A percentile compares a stretch with the other conserved stretches of the same genome.
These are phyloP conservation scores for Rhinoraja longicauda DNA, from an alignment of 2,797 vertebrate genomes.

Conservation along the genomic window DNA sequence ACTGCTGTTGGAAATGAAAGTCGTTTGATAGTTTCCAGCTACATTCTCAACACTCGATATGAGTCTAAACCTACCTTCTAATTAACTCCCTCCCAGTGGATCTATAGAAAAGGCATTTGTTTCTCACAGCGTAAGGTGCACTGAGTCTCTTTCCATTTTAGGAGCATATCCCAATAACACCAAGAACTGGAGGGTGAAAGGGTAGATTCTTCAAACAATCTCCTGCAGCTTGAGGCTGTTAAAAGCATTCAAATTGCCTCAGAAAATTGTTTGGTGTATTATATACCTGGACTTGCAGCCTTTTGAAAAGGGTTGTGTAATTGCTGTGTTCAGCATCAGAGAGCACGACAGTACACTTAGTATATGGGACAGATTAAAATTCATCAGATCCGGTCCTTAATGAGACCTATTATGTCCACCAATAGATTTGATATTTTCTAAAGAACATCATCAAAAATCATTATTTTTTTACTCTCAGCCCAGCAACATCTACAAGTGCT, in stretches of 20 bases:
- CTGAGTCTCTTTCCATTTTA: too few species aligned
- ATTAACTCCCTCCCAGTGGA: neutral
- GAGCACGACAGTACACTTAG: slow-evolving; percentile 40
- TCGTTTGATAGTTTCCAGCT: neutral
- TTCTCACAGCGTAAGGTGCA: too few species aligned
- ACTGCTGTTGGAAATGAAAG: neutral
- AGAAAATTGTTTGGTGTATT: neutral
- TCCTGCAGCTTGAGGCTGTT: neutral
- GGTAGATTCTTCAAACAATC: neutral
- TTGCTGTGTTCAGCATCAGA: slow-evolving; percentile 41
- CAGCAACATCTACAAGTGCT: neutral
- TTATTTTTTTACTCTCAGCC: neutral
- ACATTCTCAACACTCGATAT: neutral
- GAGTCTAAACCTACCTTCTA: neutral
- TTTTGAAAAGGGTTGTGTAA: slow-evolving; percentile 32
- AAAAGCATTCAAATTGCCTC: slow-evolving; percentile 18
- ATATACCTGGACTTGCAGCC: neutral
- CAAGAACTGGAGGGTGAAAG: neutral
- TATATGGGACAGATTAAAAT: slow-evolving; percentile 40
- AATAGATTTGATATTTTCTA: slow-evolving; percentile 38
- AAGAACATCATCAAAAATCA: slow-evolving; percentile 1
- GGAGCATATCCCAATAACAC: neutral
- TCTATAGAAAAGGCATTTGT: neutral
- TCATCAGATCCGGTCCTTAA: slow-evolving; percentile 41
- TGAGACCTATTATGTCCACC: slow-evolving; percentile 42